Base-by-base conservation (phyloP, 2,113 vertebrate genomes). In the Eupsittula cactorum region DNA sequence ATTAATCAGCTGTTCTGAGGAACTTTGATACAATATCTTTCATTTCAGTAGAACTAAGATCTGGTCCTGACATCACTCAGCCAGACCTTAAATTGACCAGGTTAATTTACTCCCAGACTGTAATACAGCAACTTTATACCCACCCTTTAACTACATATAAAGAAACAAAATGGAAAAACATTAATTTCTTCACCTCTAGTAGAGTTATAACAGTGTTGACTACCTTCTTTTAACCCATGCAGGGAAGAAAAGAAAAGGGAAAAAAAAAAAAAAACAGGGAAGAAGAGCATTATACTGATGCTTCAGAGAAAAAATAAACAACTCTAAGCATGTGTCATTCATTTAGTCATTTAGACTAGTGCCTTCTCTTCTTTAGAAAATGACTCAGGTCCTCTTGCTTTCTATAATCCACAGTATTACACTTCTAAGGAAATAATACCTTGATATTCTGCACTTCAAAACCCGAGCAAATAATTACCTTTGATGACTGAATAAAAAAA, bases 381-480 rank as follows among this genome's bases (percentile, higher is more conserved):
- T 79, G 91, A 84, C 63, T 84, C 78, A 95, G 44, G 76, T 97
- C 90, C 53, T 91, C 83, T 89, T 95, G 92, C 87, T 92, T 91
- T 95, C 79, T 80, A 60, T 21, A 60, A 33, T 70, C 86, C 97
- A 74, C 82, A 82, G 49, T 75, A 89, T 68, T 96, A 85, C 69
- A 94, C 86, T 97, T 97, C 67, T 80, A 96, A 94, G 67, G 80
- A 94, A 92, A 95, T 82, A 96, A 92, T 91, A 95, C 84, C 92
- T 96, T 88, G 82, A 96, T 94, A 96, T 96, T 97, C 81, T 97
- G 87, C 95, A 96, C 93, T 97, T 95, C 93, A 97, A 93, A 97
- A 92, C 92, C 79, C 86, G 75, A 96, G 93, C 94, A 89, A 97
- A 80, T 97, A 97, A 96, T 94, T 95, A 74, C 83, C 77, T 95